Evolutionary conservation across 2,797 vertebrate genomes (phyloP).

Genomic region (Meriones psammophilus): DNA sequence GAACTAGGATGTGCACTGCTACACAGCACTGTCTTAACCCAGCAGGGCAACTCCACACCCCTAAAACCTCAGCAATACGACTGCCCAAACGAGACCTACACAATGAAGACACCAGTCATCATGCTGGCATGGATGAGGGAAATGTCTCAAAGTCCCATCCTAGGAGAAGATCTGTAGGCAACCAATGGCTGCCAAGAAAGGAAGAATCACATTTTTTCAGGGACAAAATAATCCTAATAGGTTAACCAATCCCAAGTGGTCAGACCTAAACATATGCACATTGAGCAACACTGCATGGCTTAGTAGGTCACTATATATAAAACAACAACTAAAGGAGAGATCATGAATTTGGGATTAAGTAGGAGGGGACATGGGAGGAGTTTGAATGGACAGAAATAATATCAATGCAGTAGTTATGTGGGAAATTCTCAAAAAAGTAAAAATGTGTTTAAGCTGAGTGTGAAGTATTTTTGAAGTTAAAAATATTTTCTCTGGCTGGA

Average conservation of each 20-base stretch:
- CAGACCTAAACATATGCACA: neutral
- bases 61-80: neutral
- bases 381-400: neutral
- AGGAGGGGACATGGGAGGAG: too few relatives aligned
- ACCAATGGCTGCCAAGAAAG: neutral
- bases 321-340: neutral
- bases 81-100: neutral
- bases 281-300: too few relatives aligned
- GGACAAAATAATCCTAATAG: neutral
- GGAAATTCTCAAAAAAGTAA: neutral
- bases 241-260: neutral
- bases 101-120: neutral
- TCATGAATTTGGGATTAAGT: neutral
- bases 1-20: neutral
- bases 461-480: slow-evolving; percentile 41
- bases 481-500: neutral
- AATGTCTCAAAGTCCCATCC: neutral
- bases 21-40: neutral
- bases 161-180: neutral
- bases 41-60: neutral
- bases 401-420: neutral
- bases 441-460: slow-evolving; percentile 1
- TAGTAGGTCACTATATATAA: neutral
- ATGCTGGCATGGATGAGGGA: neutral
- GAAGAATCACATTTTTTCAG: neutral